Evolutionary conservation across 2,113 vertebrate species (phyloP).

Genomic region (Brachypodius melanocephalos): DNA sequence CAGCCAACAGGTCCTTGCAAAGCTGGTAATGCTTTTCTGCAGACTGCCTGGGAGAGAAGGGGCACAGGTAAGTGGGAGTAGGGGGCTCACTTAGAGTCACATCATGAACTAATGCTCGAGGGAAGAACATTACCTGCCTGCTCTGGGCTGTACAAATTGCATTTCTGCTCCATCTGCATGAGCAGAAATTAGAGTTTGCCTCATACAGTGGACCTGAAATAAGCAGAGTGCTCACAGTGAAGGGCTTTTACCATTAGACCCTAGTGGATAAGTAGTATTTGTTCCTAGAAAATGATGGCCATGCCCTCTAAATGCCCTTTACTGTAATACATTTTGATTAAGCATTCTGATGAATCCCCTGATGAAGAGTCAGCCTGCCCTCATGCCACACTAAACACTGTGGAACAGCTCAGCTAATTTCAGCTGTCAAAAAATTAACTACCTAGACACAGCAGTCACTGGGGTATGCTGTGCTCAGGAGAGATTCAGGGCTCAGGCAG

Average conservation of each 20-base stretch:
- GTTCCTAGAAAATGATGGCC: not conserved
- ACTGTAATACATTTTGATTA: not conserved
- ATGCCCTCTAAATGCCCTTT: constrained; percentile 1
- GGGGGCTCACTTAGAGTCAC: not conserved
- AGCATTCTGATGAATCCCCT: not conserved
- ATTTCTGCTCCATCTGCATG: not conserved
- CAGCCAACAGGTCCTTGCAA: not conserved
- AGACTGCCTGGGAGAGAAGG: not conserved
- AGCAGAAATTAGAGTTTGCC: not conserved
- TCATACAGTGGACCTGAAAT: not conserved
- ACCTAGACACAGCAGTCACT: not conserved
- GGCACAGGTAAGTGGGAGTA: not conserved
- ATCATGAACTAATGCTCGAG: not conserved
- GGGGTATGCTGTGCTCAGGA: not conserved
- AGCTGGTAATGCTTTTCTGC: not conserved
- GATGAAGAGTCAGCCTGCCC: not conserved
- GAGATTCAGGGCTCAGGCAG: not conserved
- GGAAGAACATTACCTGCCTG: not conserved
- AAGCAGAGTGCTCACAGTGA: not conserved
- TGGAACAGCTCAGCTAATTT: constrained; percentile 20
- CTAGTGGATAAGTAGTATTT: not conserved
- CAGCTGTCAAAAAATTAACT: constrained; percentile 25
- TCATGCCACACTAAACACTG: not conserved
- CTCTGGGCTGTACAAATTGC: not conserved
- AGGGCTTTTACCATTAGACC: not conserved